Percentiles rank a stretch among this genome's conserved stretches.
Evolutionary conservation across 2,797 vertebrate genomes (phyloP).

Genomic region (Menidia menidia): DNA sequence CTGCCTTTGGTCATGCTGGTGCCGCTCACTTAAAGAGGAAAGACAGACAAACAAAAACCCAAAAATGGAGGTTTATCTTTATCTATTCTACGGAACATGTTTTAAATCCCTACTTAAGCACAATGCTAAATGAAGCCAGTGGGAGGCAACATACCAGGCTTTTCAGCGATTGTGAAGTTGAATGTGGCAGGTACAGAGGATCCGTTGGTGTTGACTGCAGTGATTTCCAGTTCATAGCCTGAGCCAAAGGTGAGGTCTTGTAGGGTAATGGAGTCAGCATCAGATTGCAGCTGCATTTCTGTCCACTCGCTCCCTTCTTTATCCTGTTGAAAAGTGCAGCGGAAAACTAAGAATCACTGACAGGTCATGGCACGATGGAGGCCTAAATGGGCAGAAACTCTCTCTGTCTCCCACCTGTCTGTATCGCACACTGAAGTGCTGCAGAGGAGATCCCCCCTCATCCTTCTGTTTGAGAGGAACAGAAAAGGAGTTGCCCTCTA

Average conservation of each 20-base stretch:
- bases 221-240: conserved; percentile 66
- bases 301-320: conserved; percentile 61
- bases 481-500: conserved; percentile 59
- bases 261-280: conserved; percentile 43
- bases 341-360: not conserved
- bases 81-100: not conserved
- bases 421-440: conserved; percentile 54
- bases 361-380: not conserved
- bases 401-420: conserved; percentile 44
- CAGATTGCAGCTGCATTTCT: conserved; percentile 28
- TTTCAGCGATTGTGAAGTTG: conserved; percentile 63
- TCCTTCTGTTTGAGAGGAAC: conserved; percentile 52
- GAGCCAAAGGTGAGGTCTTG: conserved; percentile 60
- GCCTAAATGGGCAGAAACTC: not conserved
- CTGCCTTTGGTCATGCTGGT: conserved; percentile 77
- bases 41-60: not conserved
- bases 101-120: not conserved
- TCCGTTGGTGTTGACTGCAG: conserved; percentile 69
- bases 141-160: conserved; percentile 47
- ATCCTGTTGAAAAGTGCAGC: conserved; percentile 43
- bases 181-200: conserved; percentile 60
- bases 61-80: not conserved
- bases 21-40: conserved; percentile 31
- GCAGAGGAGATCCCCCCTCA: conserved; percentile 58
- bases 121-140: not conserved